These are phyloP conservation scores for Ischnus inquisitorius DNA, from an alignment of 2,888 invertebrate species.

Conservation along the genomic window DNA sequence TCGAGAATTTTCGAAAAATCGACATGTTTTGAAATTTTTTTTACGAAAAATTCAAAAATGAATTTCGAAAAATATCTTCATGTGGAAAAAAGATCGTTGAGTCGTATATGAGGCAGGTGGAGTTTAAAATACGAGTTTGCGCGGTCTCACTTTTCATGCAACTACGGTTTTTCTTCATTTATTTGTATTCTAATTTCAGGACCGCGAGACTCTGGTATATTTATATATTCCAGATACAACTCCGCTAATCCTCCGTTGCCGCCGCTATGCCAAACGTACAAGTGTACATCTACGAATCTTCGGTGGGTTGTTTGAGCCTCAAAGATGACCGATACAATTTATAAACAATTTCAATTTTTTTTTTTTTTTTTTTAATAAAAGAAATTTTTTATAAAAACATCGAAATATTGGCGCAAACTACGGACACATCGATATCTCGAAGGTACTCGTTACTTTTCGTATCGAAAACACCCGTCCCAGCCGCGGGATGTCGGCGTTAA, in stretches of 20 bases:
- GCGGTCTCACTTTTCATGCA: too few relatives aligned
- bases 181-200: too few relatives aligned
- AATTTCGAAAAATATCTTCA: too few relatives aligned
- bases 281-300: constrained; percentile 33
- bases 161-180: too few relatives aligned
- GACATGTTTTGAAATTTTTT: too few relatives aligned
- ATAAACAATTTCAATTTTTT: not conserved
- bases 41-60: too few relatives aligned
- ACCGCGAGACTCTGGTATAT: not conserved
- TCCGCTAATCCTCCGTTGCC: constrained; percentile 37
- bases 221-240: constrained; percentile 63
- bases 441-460: not conserved
- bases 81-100: too few relatives aligned
- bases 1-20: too few relatives aligned
- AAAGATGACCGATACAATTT: not conserved
- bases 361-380: too few relatives aligned
- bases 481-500: not conserved
- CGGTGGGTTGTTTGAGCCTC: not conserved
- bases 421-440: not conserved
- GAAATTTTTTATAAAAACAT: too few relatives aligned
- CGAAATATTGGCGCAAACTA: not conserved
- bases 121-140: too few relatives aligned
- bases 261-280: constrained; percentile 30
- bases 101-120: too few relatives aligned
- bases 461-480: not conserved